Conservation (phyloP, 1,140 invertebrate species). For the Megathymus violae region DNA sequence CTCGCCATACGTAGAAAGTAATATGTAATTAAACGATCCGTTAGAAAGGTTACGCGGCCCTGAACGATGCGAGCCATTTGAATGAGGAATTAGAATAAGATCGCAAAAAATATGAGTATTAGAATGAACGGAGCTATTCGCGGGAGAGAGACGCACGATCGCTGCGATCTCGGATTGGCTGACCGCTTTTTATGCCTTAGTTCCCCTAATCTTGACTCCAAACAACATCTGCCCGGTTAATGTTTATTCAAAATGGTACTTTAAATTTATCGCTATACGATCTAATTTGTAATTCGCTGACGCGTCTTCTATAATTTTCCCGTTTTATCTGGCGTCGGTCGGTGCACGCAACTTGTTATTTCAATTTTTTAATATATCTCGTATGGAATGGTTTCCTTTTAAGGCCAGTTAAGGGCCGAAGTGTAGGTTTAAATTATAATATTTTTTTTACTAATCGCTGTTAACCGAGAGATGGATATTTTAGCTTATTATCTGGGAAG, state of each 20-base stretch:
- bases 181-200: slow-evolving; percentile 81
- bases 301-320: slow-evolving; percentile 57
- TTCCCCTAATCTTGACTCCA: slow-evolving; percentile 82
- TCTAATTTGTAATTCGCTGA: slow-evolving; percentile 62
- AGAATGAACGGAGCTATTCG: slow-evolving; percentile 65
- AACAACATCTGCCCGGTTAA: slow-evolving; percentile 77
- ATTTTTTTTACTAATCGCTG: slow-evolving; percentile 60
- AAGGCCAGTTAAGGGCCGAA: slow-evolving; percentile 62
- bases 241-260: slow-evolving; percentile 76
- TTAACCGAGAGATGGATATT: slow-evolving; percentile 59
- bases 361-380: slow-evolving; percentile 76
- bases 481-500: no score
- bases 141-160: slow-evolving; percentile 57
- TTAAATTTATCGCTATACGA: slow-evolving; percentile 73
- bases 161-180: slow-evolving; percentile 63
- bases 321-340: slow-evolving; percentile 57
- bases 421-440: slow-evolving; percentile 50
- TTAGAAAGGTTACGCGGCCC: slow-evolving; percentile 73
- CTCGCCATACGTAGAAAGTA: slow-evolving; percentile 45
- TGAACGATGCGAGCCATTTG: slow-evolving; percentile 75
- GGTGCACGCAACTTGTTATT: slow-evolving; percentile 66
- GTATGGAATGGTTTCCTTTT: slow-evolving; percentile 65
- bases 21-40: slow-evolving; percentile 51
- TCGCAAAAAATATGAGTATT: slow-evolving; percentile 82
- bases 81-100: slow-evolving; percentile 83